A percentile compares a stretch with the other conserved stretches of the same genome.
Evolutionary conservation across 1,140 invertebrate genomes (phyloP).

Genomic region (Hyphantria cunea): DNA sequence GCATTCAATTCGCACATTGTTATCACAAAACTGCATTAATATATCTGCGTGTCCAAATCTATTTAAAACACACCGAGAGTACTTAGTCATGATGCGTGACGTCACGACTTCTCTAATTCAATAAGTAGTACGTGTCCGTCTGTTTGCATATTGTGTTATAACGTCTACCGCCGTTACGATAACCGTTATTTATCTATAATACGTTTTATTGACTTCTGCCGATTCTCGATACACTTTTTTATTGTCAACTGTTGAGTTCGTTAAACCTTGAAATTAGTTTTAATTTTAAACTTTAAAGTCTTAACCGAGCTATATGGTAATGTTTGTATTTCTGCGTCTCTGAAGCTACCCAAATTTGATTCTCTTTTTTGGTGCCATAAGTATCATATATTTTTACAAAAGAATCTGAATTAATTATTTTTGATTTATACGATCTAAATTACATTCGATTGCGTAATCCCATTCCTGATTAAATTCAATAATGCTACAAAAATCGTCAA

Average conservation of each 20-base stretch:
- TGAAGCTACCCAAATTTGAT: too few species aligned
- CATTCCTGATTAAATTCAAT: too few species aligned
- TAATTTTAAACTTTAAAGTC: too few species aligned
- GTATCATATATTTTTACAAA: too few species aligned
- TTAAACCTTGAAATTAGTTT: background rate
- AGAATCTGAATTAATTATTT: too few species aligned
- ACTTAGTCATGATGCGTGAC: constrained; percentile 1
- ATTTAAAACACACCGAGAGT: constrained; percentile 4
- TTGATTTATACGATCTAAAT: too few species aligned
- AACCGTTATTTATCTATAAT: constrained; percentile 22
- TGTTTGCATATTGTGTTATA: constrained; percentile 17
- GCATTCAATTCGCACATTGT: background rate
- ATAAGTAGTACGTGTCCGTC: constrained; percentile 2
- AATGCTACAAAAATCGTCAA: too few species aligned
- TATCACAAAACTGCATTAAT: background rate
- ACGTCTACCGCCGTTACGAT: constrained; percentile 9
- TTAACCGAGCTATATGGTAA: background rate
- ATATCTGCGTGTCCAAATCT: constrained; percentile 7
- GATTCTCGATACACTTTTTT: too few species aligned
- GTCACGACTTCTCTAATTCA: constrained; percentile 4
- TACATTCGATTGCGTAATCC: too few species aligned
- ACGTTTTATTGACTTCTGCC: constrained; percentile 8
- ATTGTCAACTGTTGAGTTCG: background rate
- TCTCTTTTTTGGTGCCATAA: too few species aligned
- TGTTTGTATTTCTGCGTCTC: too few species aligned